Conservation (phyloP, 2,888 invertebrate genomes). For the Leptodirus hochenwartii region DNA sequence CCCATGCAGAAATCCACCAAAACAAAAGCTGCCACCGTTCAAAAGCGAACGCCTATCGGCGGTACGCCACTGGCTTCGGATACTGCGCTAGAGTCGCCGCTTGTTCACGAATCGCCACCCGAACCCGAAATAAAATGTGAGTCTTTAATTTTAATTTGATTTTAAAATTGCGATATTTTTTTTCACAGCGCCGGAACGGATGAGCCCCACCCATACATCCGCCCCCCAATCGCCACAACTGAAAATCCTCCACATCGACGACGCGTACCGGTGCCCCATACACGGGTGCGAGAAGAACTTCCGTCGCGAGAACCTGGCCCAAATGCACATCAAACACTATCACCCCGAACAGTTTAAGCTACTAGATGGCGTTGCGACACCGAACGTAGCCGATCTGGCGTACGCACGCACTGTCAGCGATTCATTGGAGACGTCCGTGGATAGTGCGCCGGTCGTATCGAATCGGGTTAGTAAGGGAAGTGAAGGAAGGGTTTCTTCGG, state of each 20-base stretch:
- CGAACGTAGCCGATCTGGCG: conserved; percentile 73
- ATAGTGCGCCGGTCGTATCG: conserved; percentile 8
- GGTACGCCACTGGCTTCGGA: too few species aligned
- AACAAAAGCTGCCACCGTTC: too few species aligned
- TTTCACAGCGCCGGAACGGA: too few species aligned
- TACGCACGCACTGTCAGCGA: conserved; percentile 57
- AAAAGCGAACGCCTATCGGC: too few species aligned
- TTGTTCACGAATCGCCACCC: background rate
- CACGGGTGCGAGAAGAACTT: conserved; percentile 77
- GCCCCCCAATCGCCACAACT: too few species aligned
- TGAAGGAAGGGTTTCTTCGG: too few species aligned
- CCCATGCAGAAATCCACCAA: conserved; percentile 6
- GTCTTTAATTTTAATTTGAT: too few species aligned
- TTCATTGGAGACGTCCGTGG: conserved; percentile 21
- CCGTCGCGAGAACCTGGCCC: conserved; percentile 73
- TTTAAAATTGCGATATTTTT: too few species aligned
- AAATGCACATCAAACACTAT: conserved; percentile 91
- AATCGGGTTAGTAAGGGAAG: too few species aligned
- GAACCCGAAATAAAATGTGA: conserved; percentile 3
- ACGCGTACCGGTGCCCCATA: conserved; percentile 50
- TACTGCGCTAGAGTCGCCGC: too few species aligned
- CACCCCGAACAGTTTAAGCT: conserved; percentile 63
- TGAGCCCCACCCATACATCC: too few species aligned
- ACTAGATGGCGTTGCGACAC: conserved; percentile 60
- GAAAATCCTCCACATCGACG: conserved; percentile 40